phyloP scores from a whole-genome alignment of 1,140 invertebrate genomes.

The Odontomachus brunneus region DNA sequence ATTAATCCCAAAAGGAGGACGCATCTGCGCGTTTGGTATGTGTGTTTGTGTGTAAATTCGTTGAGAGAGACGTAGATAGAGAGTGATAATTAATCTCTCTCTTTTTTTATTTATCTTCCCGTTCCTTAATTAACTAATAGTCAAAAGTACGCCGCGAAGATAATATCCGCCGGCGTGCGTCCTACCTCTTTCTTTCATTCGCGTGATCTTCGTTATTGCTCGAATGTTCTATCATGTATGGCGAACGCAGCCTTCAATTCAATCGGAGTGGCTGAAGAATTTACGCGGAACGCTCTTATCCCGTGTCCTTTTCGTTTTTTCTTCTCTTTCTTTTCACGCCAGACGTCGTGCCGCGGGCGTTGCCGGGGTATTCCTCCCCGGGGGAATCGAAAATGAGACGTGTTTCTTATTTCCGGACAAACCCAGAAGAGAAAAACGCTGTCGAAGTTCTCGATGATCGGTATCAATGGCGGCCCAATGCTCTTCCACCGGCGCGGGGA shows the following conservation, averaged over 20 bases:
- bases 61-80: too few species aligned
- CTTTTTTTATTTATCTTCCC: too few species aligned
- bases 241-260: constrained; percentile 18
- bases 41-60: neutral
- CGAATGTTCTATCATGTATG: constrained; percentile 11
- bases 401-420: constrained; percentile 52
- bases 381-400: constrained; percentile 34
- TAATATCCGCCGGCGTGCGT: neutral
- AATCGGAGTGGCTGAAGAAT: constrained; percentile 23
- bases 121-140: neutral
- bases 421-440: constrained; percentile 28
- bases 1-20: neutral
- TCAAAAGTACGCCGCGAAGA: neutral
- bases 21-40: neutral
- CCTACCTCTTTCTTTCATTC: neutral
- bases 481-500: constrained; percentile 60
- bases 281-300: neutral
- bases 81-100: constrained; percentile 1
- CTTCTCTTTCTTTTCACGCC: neutral
- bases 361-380: constrained; percentile 13
- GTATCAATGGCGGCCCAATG: constrained; percentile 36
- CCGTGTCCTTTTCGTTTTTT: neutral
- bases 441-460: constrained; percentile 44
- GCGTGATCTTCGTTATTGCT: constrained; percentile 22
- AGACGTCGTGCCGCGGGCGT: constrained; percentile 30